Percentiles rank a stretch among this genome's conserved stretches.
These are phyloP conservation scores for Pachyrhynchus sulphureomaculatus DNA, from an alignment of 1,140 invertebrate species.

Conservation along the genomic window DNA sequence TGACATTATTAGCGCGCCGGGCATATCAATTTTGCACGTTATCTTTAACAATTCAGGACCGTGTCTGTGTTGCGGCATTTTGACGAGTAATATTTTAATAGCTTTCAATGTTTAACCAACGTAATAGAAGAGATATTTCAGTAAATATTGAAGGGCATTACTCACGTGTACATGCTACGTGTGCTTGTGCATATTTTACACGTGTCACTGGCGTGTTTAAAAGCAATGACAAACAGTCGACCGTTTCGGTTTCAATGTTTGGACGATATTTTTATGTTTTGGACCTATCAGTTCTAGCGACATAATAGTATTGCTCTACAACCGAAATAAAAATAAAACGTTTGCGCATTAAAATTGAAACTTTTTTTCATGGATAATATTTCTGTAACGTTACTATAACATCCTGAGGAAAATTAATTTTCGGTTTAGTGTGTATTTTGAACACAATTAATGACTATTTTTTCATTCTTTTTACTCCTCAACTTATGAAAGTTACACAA, in stretches of 20 bases:
- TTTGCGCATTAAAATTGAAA: too few relatives aligned
- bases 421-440: too few relatives aligned
- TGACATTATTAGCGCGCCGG: constrained; percentile 17
- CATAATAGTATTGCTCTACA: too few relatives aligned
- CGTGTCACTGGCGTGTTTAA: constrained; percentile 48
- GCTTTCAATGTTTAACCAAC: constrained; percentile 20
- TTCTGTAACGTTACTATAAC: too few relatives aligned
- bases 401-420: too few relatives aligned
- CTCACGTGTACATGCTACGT: constrained; percentile 40
- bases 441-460: too few relatives aligned
- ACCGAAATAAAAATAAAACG: too few relatives aligned
- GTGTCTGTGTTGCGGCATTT: constrained; percentile 26
- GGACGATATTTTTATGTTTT: too few relatives aligned
- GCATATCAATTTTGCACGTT: constrained; percentile 23
- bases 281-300: too few relatives aligned
- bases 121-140: constrained; percentile 31
- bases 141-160: constrained; percentile 42
- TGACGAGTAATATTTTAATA: constrained; percentile 42
- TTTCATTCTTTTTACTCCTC: too few relatives aligned
- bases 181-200: constrained; percentile 49
- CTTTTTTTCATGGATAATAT: too few relatives aligned
- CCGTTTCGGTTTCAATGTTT: constrained; percentile 19
- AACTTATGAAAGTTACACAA: too few relatives aligned
- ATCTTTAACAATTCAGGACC: constrained; percentile 27
- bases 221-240: constrained; percentile 39